A percentile compares a stretch with the other conserved stretches of the same genome.
Evolutionary conservation across 2,888 invertebrate genomes (phyloP).

Genomic region (Bugulina stolonifera): DNA sequence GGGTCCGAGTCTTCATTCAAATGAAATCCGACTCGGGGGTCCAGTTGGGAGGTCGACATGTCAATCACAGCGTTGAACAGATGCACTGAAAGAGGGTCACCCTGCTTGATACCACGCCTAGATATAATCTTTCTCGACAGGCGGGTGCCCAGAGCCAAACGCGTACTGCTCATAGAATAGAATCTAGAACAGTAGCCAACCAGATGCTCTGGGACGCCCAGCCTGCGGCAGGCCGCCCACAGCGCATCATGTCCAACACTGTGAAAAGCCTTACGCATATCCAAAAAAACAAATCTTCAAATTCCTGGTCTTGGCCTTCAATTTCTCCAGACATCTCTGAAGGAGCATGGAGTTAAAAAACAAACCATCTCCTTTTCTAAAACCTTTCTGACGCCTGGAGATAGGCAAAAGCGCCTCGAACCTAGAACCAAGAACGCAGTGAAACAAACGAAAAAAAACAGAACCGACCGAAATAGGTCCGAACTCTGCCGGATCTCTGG

Average conservation of each 20-base stretch:
- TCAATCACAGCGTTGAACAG: slow-evolving; percentile 21
- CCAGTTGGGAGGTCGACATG: background rate
- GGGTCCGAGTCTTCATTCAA: too few species aligned
- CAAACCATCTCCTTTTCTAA: slow-evolving; percentile 1
- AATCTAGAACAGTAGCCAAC: background rate
- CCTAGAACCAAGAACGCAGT: background rate
- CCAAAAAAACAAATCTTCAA: background rate
- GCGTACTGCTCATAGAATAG: background rate
- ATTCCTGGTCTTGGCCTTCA: background rate
- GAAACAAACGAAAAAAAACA: background rate
- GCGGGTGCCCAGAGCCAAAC: background rate
- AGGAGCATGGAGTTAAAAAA: slow-evolving; percentile 10
- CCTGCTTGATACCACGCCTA: background rate
- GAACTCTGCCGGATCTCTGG: background rate
- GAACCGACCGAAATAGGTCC: background rate
- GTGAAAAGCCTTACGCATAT: slow-evolving; percentile 8
- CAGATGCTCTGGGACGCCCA: slow-evolving; percentile 4
- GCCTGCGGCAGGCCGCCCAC: background rate
- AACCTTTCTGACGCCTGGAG: background rate
- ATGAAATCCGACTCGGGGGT: too few species aligned
- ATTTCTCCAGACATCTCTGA: background rate
- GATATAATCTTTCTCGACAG: background rate
- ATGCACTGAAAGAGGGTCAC: slow-evolving; percentile 4
- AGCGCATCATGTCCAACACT: background rate
- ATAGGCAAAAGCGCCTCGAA: background rate